Percentiles rank a stretch among this genome's conserved stretches.
These are phyloP conservation scores for Dendrolimus punctatus DNA, from an alignment of 1,140 invertebrate species.

Conservation along the genomic window DNA sequence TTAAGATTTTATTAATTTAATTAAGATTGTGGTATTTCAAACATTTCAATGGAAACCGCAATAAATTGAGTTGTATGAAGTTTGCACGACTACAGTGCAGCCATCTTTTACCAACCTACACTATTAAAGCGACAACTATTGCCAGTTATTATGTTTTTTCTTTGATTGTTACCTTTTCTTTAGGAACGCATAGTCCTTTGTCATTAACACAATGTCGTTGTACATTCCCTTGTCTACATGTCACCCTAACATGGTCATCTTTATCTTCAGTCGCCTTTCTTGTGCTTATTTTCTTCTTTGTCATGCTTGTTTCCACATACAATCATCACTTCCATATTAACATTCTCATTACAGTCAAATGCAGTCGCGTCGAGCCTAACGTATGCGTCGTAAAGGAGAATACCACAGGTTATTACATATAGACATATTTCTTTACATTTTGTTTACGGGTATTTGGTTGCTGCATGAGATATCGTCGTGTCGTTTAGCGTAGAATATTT, in stretches of 20 bases:
- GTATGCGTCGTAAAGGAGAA: constrained; percentile 49
- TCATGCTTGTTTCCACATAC: constrained; percentile 20
- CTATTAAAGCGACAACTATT: too few species aligned
- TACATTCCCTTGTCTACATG: constrained; percentile 1
- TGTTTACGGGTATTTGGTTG: constrained; percentile 22
- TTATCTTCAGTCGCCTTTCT: constrained; percentile 13
- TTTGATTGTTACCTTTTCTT: too few species aligned
- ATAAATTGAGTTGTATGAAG: too few species aligned
- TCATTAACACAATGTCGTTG: background rate
- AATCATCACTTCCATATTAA: constrained; percentile 27
- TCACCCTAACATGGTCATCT: constrained; percentile 9
- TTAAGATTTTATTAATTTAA: too few species aligned
- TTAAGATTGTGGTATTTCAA: too few species aligned
- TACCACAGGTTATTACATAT: constrained; percentile 34
- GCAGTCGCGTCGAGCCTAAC: constrained; percentile 44
- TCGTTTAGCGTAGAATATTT: too few species aligned
- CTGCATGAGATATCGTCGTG: constrained; percentile 20
- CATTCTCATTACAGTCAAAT: constrained; percentile 49
- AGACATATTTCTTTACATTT: constrained; percentile 17
- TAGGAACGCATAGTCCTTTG: constrained; percentile 18
- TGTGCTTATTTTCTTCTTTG: constrained; percentile 22
- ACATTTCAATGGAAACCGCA: too few species aligned
- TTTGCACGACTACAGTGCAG: too few species aligned
- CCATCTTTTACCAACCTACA: too few species aligned
- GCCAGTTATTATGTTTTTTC: too few species aligned